Conservation (phyloP, 2,888 invertebrate genomes). For the Romanomermis culicivorax region DNA sequence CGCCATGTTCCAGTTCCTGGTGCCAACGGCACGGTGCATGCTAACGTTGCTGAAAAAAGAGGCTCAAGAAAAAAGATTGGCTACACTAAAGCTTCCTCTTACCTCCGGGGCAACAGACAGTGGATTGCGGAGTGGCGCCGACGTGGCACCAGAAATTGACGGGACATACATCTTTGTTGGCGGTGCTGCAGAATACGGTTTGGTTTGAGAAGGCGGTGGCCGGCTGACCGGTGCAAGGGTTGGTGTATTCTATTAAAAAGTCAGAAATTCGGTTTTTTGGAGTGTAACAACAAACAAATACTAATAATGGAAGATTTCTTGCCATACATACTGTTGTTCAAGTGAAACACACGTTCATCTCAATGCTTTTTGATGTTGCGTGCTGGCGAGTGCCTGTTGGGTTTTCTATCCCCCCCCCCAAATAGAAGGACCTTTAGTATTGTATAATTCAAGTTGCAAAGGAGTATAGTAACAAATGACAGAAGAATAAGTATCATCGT, state of each 20-base stretch:
- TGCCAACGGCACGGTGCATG: constrained; percentile 27
- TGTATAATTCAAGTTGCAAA: no score
- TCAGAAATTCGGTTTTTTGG: background rate
- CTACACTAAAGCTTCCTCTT: background rate
- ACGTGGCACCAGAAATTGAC: constrained; percentile 11
- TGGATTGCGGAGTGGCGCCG: constrained; percentile 1
- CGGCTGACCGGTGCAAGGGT: constrained; percentile 4
- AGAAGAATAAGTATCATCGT: no score
- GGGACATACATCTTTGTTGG: constrained; percentile 9
- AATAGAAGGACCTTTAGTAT: no score
- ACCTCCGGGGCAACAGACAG: constrained; percentile 10
- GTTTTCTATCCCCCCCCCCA: no score
- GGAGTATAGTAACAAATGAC: no score
- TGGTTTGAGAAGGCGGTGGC: constrained; percentile 7
- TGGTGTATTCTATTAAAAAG: constrained; percentile 5
- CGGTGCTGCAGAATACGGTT: constrained; percentile 6
- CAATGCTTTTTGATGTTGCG: no score
- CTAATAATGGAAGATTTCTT: no score
- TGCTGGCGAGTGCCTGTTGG: no score
- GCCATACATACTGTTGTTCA: no score
- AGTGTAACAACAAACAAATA: background rate
- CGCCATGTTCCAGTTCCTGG: constrained; percentile 17
- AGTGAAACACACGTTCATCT: no score
- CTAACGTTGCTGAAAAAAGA: constrained; percentile 22
- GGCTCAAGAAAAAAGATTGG: constrained; percentile 6